phyloP scores from a whole-genome alignment of 2,888 invertebrate genomes.

The Rotaria sp. region DNA sequence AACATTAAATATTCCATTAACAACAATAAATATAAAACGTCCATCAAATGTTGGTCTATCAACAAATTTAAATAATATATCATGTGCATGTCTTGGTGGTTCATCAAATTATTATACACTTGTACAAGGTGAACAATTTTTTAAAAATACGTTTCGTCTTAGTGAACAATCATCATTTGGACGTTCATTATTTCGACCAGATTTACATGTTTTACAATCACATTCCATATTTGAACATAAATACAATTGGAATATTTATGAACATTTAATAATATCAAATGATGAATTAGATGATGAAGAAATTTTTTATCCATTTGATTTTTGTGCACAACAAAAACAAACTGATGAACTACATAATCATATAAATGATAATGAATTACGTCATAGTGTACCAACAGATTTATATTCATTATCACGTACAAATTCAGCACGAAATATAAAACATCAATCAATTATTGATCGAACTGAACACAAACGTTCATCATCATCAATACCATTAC shows the following conservation, averaged over 20 bases:
- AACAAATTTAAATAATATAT: neutral
- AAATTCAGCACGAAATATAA: neutral
- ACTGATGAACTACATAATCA: neutral
- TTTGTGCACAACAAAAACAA: too few relatives aligned
- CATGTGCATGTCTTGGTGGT: neutral
- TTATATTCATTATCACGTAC: neutral
- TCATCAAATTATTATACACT: neutral
- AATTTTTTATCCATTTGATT: neutral
- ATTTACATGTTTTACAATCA: neutral
- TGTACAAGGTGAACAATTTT: neutral
- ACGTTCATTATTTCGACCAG: neutral
- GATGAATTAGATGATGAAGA: neutral
- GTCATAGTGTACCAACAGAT: neutral
- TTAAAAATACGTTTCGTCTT: neutral
- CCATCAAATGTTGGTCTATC: neutral
- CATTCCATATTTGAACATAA: neutral
- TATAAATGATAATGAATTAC: neutral
- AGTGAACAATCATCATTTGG: neutral
- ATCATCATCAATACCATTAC: neutral
- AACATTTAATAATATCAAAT: neutral
- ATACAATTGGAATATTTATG: neutral
- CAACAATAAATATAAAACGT: neutral
- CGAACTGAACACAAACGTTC: neutral
- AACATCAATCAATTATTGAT: neutral
- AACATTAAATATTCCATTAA: neutral